Evolutionary conservation across 1,140 invertebrate genomes (phyloP), one percentile per base, ranked within the genome.

Genomic region (Diorhabda sublineata): DNA sequence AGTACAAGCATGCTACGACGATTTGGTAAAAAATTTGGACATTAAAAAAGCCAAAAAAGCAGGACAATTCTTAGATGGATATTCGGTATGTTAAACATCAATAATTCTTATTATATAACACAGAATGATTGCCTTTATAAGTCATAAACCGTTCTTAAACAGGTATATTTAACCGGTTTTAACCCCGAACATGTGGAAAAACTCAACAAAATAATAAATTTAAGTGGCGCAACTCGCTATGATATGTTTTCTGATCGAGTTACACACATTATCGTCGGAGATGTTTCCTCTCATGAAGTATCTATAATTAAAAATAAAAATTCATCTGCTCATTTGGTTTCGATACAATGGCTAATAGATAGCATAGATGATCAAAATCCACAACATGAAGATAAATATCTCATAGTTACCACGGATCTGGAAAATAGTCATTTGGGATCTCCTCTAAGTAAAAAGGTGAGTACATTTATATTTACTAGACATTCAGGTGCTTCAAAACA

Each of bases 61-160:
- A 72, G 93, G 92, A 56, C 81, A 86, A 59, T 94, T 94, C 78
- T 86, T 96, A 58, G 93, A 96, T 82, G 92, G 92, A 61, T 95
- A 91, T 79, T 90, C 90, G 80, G 89, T 92, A 78, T 87, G 81
- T 87, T 26, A 26, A 26, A 26, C 26, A 26, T 26, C 26, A 26
- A 26, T 26, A 26, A 26, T 26, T 26, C 26, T 45, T 45, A 4
- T n/a, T 64, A 9, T 52, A 4, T 45, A 64, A 45, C 5, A 26
- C 1, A 26, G 26, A 26, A 26, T 26, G 1, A 26, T 26, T 26
- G 26, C 1, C 26, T 26, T 26, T 26, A 26, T 26, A 26, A 26
- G 26, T 26, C 26, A 26, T 26, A 26, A 26, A 26, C 26, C 26
- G 26, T 64, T 41, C 56, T 71, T 45, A 77, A 76, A 45, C 70